A percentile compares a stretch with the other conserved stretches of the same genome.
These are phyloP conservation scores for Heliconius hewitsoni DNA, from an alignment of 1,140 invertebrate species.

Conservation along the genomic window DNA sequence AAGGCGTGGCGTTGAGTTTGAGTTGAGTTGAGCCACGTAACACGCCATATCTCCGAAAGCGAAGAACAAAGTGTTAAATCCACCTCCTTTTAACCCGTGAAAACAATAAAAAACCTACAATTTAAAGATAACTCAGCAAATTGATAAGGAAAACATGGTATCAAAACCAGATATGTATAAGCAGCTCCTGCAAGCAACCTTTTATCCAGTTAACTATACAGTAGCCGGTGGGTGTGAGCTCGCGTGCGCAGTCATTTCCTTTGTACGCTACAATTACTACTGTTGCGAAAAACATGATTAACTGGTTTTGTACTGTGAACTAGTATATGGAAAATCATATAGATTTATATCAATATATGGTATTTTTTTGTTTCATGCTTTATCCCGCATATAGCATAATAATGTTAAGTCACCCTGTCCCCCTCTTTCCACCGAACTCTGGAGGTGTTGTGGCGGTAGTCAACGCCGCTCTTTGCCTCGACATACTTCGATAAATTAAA, in stretches of 20 bases:
- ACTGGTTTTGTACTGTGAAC: background rate
- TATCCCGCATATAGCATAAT: background rate
- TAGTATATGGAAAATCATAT: background rate
- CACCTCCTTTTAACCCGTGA: too few relatives aligned
- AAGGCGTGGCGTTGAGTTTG: too few relatives aligned
- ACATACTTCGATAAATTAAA: too few relatives aligned
- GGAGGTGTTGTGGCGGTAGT: too few relatives aligned
- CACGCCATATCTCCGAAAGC: too few relatives aligned
- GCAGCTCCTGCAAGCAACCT: background rate
- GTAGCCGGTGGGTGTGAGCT: slow-evolving; percentile 1
- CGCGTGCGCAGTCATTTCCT: slow-evolving; percentile 8
- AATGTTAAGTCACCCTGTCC: too few relatives aligned
- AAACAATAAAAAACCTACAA: background rate
- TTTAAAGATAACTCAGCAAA: background rate
- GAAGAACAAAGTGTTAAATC: too few relatives aligned
- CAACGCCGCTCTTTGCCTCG: too few relatives aligned
- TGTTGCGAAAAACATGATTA: background rate
- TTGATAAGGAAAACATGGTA: background rate
- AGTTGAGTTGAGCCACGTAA: too few relatives aligned
- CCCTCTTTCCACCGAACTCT: too few relatives aligned
- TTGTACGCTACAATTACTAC: slow-evolving; percentile 1
- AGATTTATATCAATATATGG: background rate
- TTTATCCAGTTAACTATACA: background rate
- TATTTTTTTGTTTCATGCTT: background rate
- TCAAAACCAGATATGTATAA: background rate